Evolutionary conservation across 2,113 vertebrate species (phyloP).

Genomic region (Clarias magur): DNA sequence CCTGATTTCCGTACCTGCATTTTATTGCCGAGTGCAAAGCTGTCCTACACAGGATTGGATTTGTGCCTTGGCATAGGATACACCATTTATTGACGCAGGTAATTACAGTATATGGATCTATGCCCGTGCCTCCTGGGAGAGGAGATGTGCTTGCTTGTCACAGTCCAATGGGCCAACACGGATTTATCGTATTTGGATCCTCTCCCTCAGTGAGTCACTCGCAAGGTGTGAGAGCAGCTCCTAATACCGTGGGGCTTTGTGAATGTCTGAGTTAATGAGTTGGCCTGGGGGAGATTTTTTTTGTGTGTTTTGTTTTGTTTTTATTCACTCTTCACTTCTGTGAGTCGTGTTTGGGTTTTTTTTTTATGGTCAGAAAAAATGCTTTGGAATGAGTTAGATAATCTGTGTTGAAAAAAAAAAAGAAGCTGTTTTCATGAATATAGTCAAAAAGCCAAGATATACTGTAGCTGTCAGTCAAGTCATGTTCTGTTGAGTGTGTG

Average conservation of each 20-base stretch:
- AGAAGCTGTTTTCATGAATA: not conserved
- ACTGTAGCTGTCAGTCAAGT: not conserved
- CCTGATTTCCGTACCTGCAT: not conserved
- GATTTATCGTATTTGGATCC: constrained; percentile 40
- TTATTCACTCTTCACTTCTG: not conserved
- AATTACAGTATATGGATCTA: constrained; percentile 35
- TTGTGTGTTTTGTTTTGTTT: too few relatives aligned
- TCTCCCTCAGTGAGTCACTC: constrained; percentile 9
- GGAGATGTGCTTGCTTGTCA: constrained; percentile 18
- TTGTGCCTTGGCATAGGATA: constrained; percentile 32
- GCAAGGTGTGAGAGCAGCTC: constrained; percentile 20
- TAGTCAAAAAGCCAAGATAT: not conserved
- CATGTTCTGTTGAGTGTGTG: too few relatives aligned
- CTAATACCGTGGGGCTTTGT: constrained; percentile 23
- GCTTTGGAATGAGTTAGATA: not conserved
- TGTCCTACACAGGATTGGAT: constrained; percentile 23
- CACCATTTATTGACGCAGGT: constrained; percentile 25
- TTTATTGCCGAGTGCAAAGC: constrained; percentile 31
- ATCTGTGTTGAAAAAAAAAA: not conserved
- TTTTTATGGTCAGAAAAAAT: not conserved
- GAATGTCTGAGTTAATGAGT: constrained; percentile 29
- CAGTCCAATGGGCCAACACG: constrained; percentile 18
- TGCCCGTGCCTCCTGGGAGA: constrained; percentile 23
- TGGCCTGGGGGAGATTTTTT: not conserved
- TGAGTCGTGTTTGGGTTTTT: not conserved